A percentile compares a stretch with the other conserved stretches of the same genome.
Evolutionary conservation across 2,888 invertebrate species (phyloP).

Genomic region (Zaprionus bogoriensis): DNA sequence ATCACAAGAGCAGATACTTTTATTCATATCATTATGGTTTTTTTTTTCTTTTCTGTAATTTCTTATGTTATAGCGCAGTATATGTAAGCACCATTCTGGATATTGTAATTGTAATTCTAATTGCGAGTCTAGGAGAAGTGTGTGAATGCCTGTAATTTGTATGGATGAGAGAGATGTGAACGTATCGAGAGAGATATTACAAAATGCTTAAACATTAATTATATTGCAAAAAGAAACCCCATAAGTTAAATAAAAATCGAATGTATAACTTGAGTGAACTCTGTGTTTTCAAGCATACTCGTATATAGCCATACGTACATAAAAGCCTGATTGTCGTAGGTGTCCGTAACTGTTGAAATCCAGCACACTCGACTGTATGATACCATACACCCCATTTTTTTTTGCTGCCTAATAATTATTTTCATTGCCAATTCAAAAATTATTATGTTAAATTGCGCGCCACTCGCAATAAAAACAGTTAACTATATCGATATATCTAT

Average conservation of each 20-base stretch:
- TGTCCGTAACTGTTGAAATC: too few relatives aligned
- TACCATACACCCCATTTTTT: too few relatives aligned
- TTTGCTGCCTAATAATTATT: too few relatives aligned
- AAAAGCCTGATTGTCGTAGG: too few relatives aligned
- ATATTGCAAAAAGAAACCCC: conserved; percentile 56
- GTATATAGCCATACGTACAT: too few relatives aligned
- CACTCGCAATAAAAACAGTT: too few relatives aligned
- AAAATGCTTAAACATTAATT: conserved; percentile 48
- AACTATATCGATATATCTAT: too few relatives aligned
- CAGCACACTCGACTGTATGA: too few relatives aligned
- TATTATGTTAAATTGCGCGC: too few relatives aligned
- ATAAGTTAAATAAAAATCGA: conserved; percentile 63
- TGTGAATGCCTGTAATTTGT: conserved; percentile 38
- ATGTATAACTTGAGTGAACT: conserved; percentile 40
- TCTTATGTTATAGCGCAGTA: conserved; percentile 14
- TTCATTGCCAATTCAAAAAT: too few relatives aligned
- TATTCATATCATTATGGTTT: conserved; percentile 14
- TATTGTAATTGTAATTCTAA: conserved; percentile 31
- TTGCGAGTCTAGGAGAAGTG: conserved; percentile 23
- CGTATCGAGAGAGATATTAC: conserved; percentile 31
- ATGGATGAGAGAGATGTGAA: background rate
- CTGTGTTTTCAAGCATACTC: too few relatives aligned
- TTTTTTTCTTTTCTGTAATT: conserved; percentile 18
- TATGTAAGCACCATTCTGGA: conserved; percentile 33
- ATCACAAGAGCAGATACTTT: conserved; percentile 14